Evolutionary conservation across 2,888 invertebrate species (phyloP).

Genomic region (Drosophila mulleri): DNA sequence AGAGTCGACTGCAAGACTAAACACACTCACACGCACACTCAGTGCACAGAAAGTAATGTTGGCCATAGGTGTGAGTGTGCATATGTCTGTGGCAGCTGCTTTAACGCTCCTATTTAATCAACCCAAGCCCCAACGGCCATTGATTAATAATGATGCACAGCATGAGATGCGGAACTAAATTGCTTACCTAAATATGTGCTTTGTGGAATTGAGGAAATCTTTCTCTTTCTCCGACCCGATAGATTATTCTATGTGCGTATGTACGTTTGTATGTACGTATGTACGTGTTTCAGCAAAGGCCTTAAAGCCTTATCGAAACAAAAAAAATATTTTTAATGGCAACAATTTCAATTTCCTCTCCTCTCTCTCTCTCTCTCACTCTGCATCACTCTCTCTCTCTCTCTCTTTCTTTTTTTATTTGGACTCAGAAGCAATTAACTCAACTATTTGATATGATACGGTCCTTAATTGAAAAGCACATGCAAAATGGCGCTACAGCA

Average conservation of each 20-base stretch:
- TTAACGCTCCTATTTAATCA: slow-evolving; percentile 74
- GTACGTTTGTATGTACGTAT: no score
- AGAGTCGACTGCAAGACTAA: slow-evolving; percentile 34
- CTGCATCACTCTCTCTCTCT: neutral
- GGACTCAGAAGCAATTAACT: slow-evolving; percentile 74
- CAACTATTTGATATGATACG: slow-evolving; percentile 64
- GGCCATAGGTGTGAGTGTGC: neutral
- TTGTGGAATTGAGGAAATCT: slow-evolving; percentile 14
- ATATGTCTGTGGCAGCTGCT: slow-evolving; percentile 41
- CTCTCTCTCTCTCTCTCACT: neutral
- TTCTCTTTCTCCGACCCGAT: slow-evolving; percentile 3
- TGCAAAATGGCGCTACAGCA: slow-evolving; percentile 10
- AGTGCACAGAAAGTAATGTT: neutral
- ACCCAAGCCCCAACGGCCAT: slow-evolving; percentile 50
- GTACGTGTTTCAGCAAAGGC: neutral
- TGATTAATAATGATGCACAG: slow-evolving; percentile 71
- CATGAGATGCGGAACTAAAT: slow-evolving; percentile 58
- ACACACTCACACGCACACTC: slow-evolving; percentile 2
- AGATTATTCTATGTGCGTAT: slow-evolving; percentile 5
- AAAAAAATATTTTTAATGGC: slow-evolving; percentile 42
- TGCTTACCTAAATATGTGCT: slow-evolving; percentile 42
- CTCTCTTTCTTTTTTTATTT: slow-evolving; percentile 13
- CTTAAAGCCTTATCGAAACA: slow-evolving; percentile 49
- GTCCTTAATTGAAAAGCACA: slow-evolving; percentile 65
- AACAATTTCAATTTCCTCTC: slow-evolving; percentile 49